These are phyloP conservation scores for Eretmocerus hayati DNA, from an alignment of 2,888 invertebrate species.

Conservation along the genomic window DNA sequence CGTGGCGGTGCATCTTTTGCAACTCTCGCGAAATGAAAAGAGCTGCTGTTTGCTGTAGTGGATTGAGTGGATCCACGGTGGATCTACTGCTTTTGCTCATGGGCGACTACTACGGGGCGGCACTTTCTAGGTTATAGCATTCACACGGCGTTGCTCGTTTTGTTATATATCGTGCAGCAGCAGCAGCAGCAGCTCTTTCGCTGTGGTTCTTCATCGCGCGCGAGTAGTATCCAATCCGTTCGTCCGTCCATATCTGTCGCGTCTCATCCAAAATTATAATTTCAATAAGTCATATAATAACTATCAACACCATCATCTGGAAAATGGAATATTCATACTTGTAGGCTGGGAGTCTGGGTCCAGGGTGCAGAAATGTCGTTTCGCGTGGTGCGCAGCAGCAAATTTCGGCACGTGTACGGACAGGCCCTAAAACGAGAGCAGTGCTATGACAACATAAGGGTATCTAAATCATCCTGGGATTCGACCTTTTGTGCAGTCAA, in stretches of 20 bases:
- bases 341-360: too few species aligned
- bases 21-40: too few species aligned
- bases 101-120: too few species aligned
- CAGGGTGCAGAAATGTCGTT: conserved; percentile 67
- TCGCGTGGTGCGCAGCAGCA: conserved; percentile 93
- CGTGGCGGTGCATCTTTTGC: too few species aligned
- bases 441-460: conserved; percentile 95
- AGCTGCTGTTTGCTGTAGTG: too few species aligned
- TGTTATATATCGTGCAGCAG: too few species aligned
- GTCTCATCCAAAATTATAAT: not conserved
- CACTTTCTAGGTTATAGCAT: conserved; percentile 30
- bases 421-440: conserved; percentile 89
- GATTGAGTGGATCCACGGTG: too few species aligned
- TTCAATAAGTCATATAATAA: too few species aligned
- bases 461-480: conserved; percentile 97
- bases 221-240: not conserved
- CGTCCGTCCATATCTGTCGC: not conserved
- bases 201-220: conserved; percentile 5
- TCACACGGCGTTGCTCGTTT: conserved; percentile 11
- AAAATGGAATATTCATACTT: too few species aligned
- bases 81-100: too few species aligned
- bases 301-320: too few species aligned
- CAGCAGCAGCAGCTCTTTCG: not conserved
- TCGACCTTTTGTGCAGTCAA: conserved; percentile 98
- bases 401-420: conserved; percentile 95